phyloP scores from a whole-genome alignment of 1,140 invertebrate species.

The Trachymyrmex septentrionalis region DNA sequence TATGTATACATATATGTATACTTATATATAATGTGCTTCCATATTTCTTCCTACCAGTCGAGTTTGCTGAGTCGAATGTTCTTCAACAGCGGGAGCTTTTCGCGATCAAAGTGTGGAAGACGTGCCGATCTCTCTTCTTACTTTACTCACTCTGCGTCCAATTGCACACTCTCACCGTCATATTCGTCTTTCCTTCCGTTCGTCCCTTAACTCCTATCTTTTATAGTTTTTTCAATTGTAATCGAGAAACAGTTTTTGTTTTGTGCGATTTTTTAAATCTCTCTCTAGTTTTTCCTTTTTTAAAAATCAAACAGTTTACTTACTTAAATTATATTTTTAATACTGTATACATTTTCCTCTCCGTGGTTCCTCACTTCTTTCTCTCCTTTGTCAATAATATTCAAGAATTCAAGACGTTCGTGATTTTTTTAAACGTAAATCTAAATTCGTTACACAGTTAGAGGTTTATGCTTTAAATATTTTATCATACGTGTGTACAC shows the following conservation, averaged over 20 bases:
- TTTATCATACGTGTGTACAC: no score
- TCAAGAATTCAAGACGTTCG: background rate
- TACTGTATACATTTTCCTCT: background rate
- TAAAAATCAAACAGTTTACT: background rate
- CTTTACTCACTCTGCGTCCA: background rate
- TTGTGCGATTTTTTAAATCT: background rate
- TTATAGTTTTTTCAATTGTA: background rate
- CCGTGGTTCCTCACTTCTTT: background rate
- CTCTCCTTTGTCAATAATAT: background rate
- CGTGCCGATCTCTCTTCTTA: background rate
- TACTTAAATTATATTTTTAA: slow-evolving; percentile 3
- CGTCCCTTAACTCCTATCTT: background rate
- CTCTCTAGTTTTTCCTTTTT: background rate
- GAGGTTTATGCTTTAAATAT: no score
- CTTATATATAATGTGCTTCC: background rate
- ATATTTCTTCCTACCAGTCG: slow-evolving; percentile 5
- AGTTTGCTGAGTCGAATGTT: slow-evolving; percentile 54
- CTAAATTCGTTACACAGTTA: no score
- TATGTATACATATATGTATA: background rate
- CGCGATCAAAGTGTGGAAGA: slow-evolving; percentile 38
- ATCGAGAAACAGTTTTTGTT: background rate
- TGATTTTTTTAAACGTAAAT: background rate
- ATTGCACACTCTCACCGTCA: background rate
- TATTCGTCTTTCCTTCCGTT: background rate
- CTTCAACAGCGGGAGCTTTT: slow-evolving; percentile 55